Evolutionary conservation across 2,113 vertebrate genomes (phyloP), one percentile per base, ranked within the genome.

Genomic region (Menura novaehollandiae): DNA sequence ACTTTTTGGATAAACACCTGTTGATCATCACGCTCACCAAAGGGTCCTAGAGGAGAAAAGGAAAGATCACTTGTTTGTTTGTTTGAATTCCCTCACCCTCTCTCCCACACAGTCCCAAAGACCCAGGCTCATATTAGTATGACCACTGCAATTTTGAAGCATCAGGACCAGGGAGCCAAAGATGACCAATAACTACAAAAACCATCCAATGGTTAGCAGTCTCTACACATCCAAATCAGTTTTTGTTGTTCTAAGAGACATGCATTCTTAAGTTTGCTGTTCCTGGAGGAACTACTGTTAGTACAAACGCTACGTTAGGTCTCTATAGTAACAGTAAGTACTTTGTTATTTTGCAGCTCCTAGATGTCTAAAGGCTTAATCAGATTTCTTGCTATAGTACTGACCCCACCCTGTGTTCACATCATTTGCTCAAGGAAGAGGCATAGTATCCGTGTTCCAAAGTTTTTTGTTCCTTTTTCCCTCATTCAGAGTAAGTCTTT

Each of bases 1-100:
- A 99, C 99, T 96, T 99, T 99, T 97, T 99, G 99, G 94, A 99
- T 99, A 93, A 99, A 99, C 51, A 99, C 99, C 86, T 99, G 99
- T 82, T 99, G 99, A 93, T 99, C 99, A 60, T 99, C 99, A 97
- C 99, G 98, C 91, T 99, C 99, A 90, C 99, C 99, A 97, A 99
- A 99, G 18, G 99, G 99, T 51, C 99, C 99, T 99, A 93, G 56
- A 90, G 39, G 13, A 13, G 88, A 79, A 78, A 67, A 47, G 72
- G 6, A 55, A 67, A 76, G 12, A 91, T 53, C 7, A 28, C 15
- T 37, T 73, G 24, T 58, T 73, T 66, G 7, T 81, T 88, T 72
- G n/a, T 83, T 95, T 72, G 27, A 85, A 20, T 60, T 69, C 43
- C 22, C 22, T 76, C 68, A 39, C 22, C 33, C 5, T 53, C 62